Percentiles rank a stretch among this genome's conserved stretches.
Evolutionary conservation across 1,140 invertebrate genomes (phyloP).

Genomic region (Dreissena rostriformis): DNA sequence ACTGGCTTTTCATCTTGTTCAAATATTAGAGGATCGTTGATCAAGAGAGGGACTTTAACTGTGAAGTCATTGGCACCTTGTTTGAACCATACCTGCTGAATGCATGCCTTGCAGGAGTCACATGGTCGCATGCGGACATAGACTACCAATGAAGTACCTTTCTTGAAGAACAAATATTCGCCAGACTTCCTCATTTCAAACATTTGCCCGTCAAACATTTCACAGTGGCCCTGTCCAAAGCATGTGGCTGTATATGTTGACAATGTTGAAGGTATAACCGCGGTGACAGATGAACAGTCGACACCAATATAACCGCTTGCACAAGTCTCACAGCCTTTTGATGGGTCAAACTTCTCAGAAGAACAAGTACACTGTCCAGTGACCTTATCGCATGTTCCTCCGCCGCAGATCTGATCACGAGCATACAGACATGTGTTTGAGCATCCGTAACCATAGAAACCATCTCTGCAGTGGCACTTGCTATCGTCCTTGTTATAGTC

Average conservation of each 20-base stretch:
- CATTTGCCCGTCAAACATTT: constrained; percentile 63
- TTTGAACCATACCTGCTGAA: constrained; percentile 48
- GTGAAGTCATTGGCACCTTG: constrained; percentile 31
- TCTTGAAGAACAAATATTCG: constrained; percentile 54
- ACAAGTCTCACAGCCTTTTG: constrained; percentile 48
- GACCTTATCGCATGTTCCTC: constrained; percentile 35
- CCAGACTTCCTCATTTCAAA: constrained; percentile 51
- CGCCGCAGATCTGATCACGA: constrained; percentile 43
- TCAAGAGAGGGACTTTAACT: constrained; percentile 21
- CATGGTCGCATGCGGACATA: constrained; percentile 44
- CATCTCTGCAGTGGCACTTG: constrained; percentile 52
- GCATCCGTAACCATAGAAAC: constrained; percentile 58
- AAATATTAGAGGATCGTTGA: constrained; percentile 28
- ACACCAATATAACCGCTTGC: constrained; percentile 52
- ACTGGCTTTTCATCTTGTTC: constrained; percentile 38
- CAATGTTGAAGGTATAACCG: constrained; percentile 20
- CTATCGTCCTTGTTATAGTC: constrained; percentile 30
- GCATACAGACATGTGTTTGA: constrained; percentile 46
- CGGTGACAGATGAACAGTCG: constrained; percentile 47
- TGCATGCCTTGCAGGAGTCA: constrained; percentile 43
- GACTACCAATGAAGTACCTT: constrained; percentile 22
- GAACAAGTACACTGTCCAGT: constrained; percentile 58
- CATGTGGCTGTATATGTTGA: constrained; percentile 38
- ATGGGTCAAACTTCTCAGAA: constrained; percentile 44
- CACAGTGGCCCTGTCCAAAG: constrained; percentile 57